Evolutionary conservation across 2,888 invertebrate genomes (phyloP).

Genomic region (Sarcophaga carnaria): DNA sequence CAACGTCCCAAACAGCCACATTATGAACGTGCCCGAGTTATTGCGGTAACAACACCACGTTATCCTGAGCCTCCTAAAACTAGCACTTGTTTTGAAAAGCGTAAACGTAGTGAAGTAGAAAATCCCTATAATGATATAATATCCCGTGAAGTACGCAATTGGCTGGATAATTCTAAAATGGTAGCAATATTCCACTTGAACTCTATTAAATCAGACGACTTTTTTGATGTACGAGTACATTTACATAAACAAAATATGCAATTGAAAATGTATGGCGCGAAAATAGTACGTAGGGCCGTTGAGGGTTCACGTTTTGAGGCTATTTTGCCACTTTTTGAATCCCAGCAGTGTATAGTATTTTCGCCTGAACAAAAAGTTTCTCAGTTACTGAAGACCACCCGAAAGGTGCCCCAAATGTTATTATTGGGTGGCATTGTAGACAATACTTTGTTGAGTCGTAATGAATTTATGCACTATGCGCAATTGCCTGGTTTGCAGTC

Average conservation of each 20-base stretch:
- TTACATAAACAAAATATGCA: conserved; percentile 87
- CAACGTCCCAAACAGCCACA: conserved; percentile 88
- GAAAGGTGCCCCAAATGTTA: conserved; percentile 87
- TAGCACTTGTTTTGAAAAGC: conserved; percentile 83
- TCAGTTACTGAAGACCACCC: conserved; percentile 86
- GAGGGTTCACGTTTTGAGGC: conserved; percentile 87
- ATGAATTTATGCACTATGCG: conserved; percentile 87
- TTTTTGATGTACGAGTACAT: conserved; percentile 85
- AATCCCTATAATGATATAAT: conserved; percentile 89
- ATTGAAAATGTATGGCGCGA: conserved; percentile 86
- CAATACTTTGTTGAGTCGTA: conserved; percentile 86
- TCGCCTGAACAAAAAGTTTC: conserved; percentile 85
- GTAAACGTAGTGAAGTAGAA: conserved; percentile 81
- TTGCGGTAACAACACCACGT: conserved; percentile 86
- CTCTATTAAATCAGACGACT: conserved; percentile 86
- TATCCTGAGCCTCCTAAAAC: conserved; percentile 83
- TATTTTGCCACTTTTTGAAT: conserved; percentile 85
- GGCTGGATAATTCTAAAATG: conserved; percentile 88
- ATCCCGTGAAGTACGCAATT: conserved; percentile 87
- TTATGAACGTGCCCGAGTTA: conserved; percentile 86
- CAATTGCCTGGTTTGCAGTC: conserved; percentile 86
- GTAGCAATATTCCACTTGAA: conserved; percentile 88
- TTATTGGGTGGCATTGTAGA: conserved; percentile 91
- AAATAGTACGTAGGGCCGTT: conserved; percentile 86
- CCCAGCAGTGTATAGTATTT: conserved; percentile 87